phyloP scores from a whole-genome alignment of 2,888 invertebrate genomes.

The Nipponacmea schrenckii region DNA sequence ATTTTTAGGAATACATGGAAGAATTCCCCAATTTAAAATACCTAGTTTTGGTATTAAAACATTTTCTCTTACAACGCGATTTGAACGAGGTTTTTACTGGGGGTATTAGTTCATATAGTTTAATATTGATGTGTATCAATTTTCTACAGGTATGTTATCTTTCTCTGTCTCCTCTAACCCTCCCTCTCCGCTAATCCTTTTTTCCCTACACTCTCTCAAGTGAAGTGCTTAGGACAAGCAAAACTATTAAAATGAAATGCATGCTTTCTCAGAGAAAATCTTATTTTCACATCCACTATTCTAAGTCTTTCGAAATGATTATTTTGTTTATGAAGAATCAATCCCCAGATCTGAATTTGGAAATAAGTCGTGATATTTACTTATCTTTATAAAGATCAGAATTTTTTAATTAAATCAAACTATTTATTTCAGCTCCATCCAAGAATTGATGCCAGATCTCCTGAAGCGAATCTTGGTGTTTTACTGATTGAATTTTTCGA shows the following conservation, averaged over 20 bases:
- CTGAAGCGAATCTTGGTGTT: slow-evolving; percentile 84
- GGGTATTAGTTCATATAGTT: slow-evolving; percentile 98
- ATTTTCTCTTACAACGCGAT: slow-evolving; percentile 96
- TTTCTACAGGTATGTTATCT: slow-evolving; percentile 79
- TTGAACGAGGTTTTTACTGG: slow-evolving; percentile 99
- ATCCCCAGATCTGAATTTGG: no score
- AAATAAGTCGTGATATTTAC: no score
- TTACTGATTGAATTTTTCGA: slow-evolving; percentile 96
- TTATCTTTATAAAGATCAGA: no score
- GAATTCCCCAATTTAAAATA: slow-evolving; percentile 91
- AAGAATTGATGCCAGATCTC: slow-evolving; percentile 77
- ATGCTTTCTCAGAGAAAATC: no score
- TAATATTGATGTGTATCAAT: slow-evolving; percentile 98
- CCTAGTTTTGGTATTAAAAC: slow-evolving; percentile 96
- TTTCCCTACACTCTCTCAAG: slow-evolving; percentile 2
- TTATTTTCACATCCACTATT: no score
- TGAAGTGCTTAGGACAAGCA: no score
- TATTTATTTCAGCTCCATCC: slow-evolving; percentile 75
- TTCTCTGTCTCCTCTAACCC: background rate
- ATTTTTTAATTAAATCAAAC: no score
- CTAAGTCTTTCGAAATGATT: no score
- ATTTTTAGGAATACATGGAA: slow-evolving; percentile 78
- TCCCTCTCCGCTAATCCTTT: background rate
- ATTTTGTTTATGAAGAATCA: no score
- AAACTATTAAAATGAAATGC: no score